phyloP scores from a whole-genome alignment of 2,797 vertebrate species.

The Enoplosus armatus region DNA sequence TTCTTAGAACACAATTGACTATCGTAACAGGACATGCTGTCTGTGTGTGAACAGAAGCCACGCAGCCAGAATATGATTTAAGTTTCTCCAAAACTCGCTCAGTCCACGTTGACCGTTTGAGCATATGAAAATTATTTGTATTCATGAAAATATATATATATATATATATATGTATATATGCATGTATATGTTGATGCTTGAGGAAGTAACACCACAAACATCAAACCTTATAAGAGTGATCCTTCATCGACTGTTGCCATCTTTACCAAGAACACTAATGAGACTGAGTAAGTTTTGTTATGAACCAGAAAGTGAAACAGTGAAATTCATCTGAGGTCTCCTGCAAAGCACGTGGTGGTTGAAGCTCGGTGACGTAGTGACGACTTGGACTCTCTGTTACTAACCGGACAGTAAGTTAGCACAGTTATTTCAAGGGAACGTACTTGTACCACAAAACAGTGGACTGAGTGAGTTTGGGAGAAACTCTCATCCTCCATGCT shows the following conservation, averaged over 20 bases:
- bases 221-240: neutral
- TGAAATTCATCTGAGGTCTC: rapidly evolving
- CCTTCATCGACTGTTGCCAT: neutral
- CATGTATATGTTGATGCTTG: neutral
- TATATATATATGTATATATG: no score
- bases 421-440: no score
- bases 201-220: neutral
- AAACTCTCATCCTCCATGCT: neutral
- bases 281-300: neutral
- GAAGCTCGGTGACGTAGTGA: neutral
- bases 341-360: no score
- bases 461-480: constrained; percentile 16
- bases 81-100: constrained; percentile 17
- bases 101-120: neutral
- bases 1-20: constrained; percentile 5
- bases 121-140: neutral
- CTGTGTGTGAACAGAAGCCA: constrained; percentile 24
- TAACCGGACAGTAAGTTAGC: neutral
- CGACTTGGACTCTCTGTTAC: neutral
- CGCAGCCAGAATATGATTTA: neutral
- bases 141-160: neutral
- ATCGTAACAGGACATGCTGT: neutral
- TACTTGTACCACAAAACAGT: neutral
- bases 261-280: neutral
- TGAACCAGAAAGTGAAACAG: neutral